These are phyloP conservation scores for Neuroterus valhalla DNA, from an alignment of 1,140 invertebrate genomes.

Conservation along the genomic window DNA sequence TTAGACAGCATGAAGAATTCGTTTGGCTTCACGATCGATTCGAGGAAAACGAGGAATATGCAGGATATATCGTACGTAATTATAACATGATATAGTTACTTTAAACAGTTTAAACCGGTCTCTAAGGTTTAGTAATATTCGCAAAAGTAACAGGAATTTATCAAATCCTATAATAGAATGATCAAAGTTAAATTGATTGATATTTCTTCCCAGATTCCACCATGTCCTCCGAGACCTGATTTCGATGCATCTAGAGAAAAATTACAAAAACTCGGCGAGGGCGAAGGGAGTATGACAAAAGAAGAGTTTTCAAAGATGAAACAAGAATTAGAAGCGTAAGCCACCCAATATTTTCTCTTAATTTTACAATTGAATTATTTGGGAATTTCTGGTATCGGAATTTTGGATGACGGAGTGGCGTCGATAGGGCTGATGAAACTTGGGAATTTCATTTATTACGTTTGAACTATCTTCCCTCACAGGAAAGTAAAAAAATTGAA, in stretches of 20 bases:
- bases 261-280: conserved; percentile 96
- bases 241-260: conserved; percentile 99
- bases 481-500: no score
- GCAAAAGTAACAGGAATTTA: no score
- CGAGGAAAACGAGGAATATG: conserved; percentile 98
- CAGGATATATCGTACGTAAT: conserved; percentile 95
- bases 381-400: no score
- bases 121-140: no score
- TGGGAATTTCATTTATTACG: no score
- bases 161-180: conserved; percentile 13
- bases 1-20: conserved; percentile 99
- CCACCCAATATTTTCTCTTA: conserved; percentile 46
- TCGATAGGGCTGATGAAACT: no score
- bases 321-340: conserved; percentile 98
- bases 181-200: neutral
- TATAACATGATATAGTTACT: conserved; percentile 15
- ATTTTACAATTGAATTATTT: neutral
- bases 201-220: conserved; percentile 88
- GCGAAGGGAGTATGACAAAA: conserved; percentile 98
- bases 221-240: conserved; percentile 97
- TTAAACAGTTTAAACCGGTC: neutral
- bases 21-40: conserved; percentile 98
- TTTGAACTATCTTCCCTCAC: no score
- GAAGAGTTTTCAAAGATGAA: conserved; percentile 99
- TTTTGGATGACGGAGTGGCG: no score